Base-by-base conservation (phyloP, 2,797 vertebrate genomes). In the Gymnoscopelus braueri region DNA sequence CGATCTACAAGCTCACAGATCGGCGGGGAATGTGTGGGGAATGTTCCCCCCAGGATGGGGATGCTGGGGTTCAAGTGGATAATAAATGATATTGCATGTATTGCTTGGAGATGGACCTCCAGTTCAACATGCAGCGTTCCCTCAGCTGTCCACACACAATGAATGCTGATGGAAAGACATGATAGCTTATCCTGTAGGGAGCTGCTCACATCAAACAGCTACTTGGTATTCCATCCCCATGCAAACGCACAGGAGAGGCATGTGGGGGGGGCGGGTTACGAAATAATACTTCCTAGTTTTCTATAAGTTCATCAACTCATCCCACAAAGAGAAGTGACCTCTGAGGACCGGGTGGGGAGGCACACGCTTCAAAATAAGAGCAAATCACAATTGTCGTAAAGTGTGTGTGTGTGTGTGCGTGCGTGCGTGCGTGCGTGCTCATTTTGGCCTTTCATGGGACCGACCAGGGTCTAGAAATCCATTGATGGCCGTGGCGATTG, bases 161-260 rank as follows among this genome's bases (percentile, higher is more conserved):
- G 84, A 84, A 85, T 87, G 81, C 80, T 81, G 81, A 89, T 90
- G 77, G 83, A 83, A 65, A 83, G 75, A 80, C 75, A 80, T 82
- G 84, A 85, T 86, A 85, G 71, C 76, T 81, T 77, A 85, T 84
- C 78, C 80, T 87, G 79, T 59, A 67, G 82, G 83, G 84, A 83
- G 67, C 72, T 66, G 84, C 78, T 86, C 84, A 87, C 67, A 85
- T 83, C 79, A 80, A 82, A 80, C 52, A 81, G 72, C 83, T 86
- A 81, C 84, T 91, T 90, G 78, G 82, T 89, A 89, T 91, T 89
- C 88, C 68, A 74, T 29, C 72, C 81, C 74, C 79, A 68, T 80
- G 64, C 80, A 83, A 85, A 86, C 61, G 81, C 74, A 82, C 73
- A 76, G 78, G 74, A 88, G 78, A 84, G 51, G 60, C 72, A 77